Evolutionary conservation across 2,888 invertebrate species (phyloP).

Genomic region (Tetranychus piercei): DNA sequence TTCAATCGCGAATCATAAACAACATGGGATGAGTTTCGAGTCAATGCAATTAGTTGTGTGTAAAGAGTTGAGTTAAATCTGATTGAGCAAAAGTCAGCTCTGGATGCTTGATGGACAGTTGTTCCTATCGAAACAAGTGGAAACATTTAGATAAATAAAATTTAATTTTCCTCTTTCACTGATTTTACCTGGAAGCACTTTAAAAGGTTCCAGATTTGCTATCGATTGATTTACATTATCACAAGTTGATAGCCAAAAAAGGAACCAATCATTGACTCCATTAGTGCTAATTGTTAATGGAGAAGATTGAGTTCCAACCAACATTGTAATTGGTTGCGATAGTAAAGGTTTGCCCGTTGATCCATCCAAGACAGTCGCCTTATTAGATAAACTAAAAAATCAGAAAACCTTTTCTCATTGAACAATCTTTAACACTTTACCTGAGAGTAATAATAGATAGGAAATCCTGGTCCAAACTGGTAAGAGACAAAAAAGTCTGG

Average conservation of each 20-base stretch:
- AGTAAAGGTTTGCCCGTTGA: slow-evolving; percentile 44
- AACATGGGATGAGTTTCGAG: slow-evolving; percentile 51
- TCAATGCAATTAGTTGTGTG: slow-evolving; percentile 47
- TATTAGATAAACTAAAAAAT: slow-evolving; percentile 13
- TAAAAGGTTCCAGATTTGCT: slow-evolving; percentile 9
- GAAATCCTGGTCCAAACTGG: slow-evolving; percentile 37
- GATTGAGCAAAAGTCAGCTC: slow-evolving; percentile 46
- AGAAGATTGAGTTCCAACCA: slow-evolving; percentile 43
- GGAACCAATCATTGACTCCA: slow-evolving; percentile 53
- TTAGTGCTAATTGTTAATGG: slow-evolving; percentile 43
- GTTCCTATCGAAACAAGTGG: slow-evolving; percentile 32
- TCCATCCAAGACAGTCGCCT: slow-evolving; percentile 44
- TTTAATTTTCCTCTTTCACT: too few relatives aligned
- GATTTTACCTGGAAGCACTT: slow-evolving; percentile 17
- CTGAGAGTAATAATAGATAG: slow-evolving; percentile 52
- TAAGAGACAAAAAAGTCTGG: slow-evolving; percentile 61
- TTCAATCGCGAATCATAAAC: slow-evolving; percentile 46
- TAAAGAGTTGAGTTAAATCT: slow-evolving; percentile 48
- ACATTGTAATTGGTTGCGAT: slow-evolving; percentile 42
- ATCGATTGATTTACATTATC: slow-evolving; percentile 14
- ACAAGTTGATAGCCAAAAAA: slow-evolving; percentile 48
- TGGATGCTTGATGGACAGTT: slow-evolving; percentile 36
- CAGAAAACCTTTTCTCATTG: too few relatives aligned
- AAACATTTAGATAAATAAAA: slow-evolving; percentile 3
- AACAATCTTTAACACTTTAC: too few relatives aligned